Conservation (phyloP, 2,888 invertebrate genomes). For the Tachina fera region DNA sequence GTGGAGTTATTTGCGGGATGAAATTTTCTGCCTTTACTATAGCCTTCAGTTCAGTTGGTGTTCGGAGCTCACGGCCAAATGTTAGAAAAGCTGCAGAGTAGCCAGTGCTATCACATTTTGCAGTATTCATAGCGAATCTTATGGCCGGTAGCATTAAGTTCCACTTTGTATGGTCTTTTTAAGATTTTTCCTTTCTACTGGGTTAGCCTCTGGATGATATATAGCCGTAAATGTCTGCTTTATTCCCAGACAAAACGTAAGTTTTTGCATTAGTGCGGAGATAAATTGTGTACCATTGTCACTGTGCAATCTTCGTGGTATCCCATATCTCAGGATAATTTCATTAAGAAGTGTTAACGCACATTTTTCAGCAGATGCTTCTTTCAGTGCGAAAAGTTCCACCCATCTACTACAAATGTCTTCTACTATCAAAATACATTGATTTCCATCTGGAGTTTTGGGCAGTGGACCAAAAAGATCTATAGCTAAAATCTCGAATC, state of each 20-base stretch:
- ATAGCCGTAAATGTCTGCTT: neutral
- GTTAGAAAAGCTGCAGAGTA: constrained; percentile 78
- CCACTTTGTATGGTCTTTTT: constrained; percentile 52
- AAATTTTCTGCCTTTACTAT: constrained; percentile 50
- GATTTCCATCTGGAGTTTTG: constrained; percentile 6
- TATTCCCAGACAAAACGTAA: constrained; percentile 1
- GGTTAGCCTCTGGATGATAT: constrained; percentile 2
- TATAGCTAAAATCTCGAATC: constrained; percentile 35
- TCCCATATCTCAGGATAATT: constrained; percentile 35
- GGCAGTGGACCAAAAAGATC: constrained; percentile 43
- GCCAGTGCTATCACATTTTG: constrained; percentile 75
- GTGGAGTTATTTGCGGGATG: constrained; percentile 54
- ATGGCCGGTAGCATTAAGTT: constrained; percentile 72
- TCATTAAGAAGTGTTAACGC: constrained; percentile 50
- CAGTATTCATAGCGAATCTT: constrained; percentile 78
- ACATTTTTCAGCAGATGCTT: constrained; percentile 40
- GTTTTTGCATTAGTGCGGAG: neutral
- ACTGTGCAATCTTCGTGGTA: constrained; percentile 19
- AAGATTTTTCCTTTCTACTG: constrained; percentile 47
- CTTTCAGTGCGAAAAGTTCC: constrained; percentile 28
- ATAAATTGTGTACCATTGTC: neutral
- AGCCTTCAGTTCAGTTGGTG: constrained; percentile 28
- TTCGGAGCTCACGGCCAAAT: constrained; percentile 72
- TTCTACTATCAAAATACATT: constrained; percentile 33
- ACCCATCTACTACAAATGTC: constrained; percentile 52